These are phyloP conservation scores for Alces alces DNA, from an alignment of 2,113 vertebrate species.

Conservation along the genomic window DNA sequence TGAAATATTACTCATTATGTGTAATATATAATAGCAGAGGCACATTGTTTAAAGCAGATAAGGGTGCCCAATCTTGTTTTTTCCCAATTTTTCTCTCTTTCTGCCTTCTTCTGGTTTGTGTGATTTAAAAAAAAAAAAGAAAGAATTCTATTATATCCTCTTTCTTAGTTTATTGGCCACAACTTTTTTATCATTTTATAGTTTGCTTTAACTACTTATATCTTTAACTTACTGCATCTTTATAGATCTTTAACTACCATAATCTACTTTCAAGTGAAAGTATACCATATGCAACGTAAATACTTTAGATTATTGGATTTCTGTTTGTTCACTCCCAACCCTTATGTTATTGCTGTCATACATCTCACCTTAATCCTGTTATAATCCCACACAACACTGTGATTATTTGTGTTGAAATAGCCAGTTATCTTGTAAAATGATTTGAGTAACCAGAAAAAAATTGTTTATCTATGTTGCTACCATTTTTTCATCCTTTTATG, in stretches of 20 bases:
- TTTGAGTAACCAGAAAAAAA: not conserved
- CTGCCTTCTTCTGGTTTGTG: not conserved
- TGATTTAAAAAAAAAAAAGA: not conserved
- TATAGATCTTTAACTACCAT: not conserved
- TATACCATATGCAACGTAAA: not conserved
- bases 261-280: not conserved
- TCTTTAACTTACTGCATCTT: not conserved
- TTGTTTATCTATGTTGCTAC: not conserved
- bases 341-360: not conserved
- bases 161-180: not conserved
- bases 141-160: not conserved
- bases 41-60: not conserved
- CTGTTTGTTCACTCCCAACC: not conserved
- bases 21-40: not conserved
- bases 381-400: not conserved
- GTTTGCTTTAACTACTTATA: not conserved
- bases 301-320: not conserved
- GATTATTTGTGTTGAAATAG: not conserved
- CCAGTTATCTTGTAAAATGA: not conserved
- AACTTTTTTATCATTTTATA: not conserved
- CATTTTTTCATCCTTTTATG: not conserved
- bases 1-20: not conserved
- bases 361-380: not conserved
- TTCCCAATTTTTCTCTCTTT: not conserved
- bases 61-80: not conserved